A percentile compares a stretch with the other conserved stretches of the same genome.
These are phyloP conservation scores for Notolepis coatsorum DNA, from an alignment of 2,797 vertebrate species.

Conservation along the genomic window DNA sequence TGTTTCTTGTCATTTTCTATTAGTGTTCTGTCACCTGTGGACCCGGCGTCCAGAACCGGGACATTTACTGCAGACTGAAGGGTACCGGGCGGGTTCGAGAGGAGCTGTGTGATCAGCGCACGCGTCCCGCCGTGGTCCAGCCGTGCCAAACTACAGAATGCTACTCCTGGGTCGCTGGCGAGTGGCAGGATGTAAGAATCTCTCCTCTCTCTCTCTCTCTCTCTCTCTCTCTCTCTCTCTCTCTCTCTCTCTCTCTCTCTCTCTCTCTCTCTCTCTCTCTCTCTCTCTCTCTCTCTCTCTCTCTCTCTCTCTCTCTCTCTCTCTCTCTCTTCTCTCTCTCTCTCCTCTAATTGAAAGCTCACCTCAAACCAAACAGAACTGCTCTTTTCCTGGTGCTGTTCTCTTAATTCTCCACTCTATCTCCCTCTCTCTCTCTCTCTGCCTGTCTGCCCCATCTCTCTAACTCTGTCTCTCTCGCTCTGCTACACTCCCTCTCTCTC, in stretches of 20 bases:
- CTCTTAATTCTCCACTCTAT: background rate
- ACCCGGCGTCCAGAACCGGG: slow-evolving; percentile 85
- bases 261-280: background rate
- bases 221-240: no score
- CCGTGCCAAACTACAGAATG: slow-evolving; percentile 82
- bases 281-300: background rate
- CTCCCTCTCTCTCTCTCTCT: no score
- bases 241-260: background rate
- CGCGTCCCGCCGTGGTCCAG: slow-evolving; percentile 65
- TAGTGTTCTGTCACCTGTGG: slow-evolving; percentile 95
- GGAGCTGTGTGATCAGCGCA: slow-evolving; percentile 68
- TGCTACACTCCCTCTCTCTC: no score
- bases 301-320: background rate
- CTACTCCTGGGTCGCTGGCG: slow-evolving; percentile 81
- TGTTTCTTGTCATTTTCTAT: slow-evolving; percentile 24
- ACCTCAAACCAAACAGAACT: no score
- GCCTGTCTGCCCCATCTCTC: no score
- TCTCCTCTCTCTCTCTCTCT: background rate
- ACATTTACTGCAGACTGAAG: slow-evolving; percentile 86
- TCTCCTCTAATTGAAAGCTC: no score
- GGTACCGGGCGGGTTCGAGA: slow-evolving; percentile 80
- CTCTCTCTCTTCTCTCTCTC: no score
- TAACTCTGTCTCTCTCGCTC: background rate
- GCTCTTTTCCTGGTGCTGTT: no score
- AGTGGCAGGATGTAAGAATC: slow-evolving; percentile 86